Percentiles rank a stretch among this genome's conserved stretches.
phyloP scores from a whole-genome alignment of 1,140 invertebrate genomes.

The Pissodes strobi region DNA sequence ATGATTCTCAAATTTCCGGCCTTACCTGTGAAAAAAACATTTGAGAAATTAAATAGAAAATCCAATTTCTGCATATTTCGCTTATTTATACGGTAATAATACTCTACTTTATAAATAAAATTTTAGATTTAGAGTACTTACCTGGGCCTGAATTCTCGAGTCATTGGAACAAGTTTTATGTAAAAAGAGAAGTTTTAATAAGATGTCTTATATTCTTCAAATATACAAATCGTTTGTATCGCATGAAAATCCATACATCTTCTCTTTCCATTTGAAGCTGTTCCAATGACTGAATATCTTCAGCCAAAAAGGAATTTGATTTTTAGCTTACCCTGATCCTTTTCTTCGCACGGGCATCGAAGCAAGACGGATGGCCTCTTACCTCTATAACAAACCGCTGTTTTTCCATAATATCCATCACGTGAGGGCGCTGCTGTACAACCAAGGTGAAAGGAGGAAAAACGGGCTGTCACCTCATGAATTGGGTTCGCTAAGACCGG shows the following conservation, averaged over 20 bases:
- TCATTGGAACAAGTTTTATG: too few relatives aligned
- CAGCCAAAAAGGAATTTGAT: too few relatives aligned
- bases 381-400: conserved; percentile 55
- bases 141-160: too few relatives aligned
- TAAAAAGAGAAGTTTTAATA: too few relatives aligned
- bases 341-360: conserved; percentile 43
- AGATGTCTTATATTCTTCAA: conserved; percentile 8
- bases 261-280: not conserved
- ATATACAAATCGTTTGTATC: not conserved
- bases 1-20: too few relatives aligned
- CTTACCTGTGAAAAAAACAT: too few relatives aligned
- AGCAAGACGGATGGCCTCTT: conserved; percentile 42
- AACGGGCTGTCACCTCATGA: conserved; percentile 63
- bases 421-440: conserved; percentile 61
- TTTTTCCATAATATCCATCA: conserved; percentile 69
- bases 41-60: too few relatives aligned
- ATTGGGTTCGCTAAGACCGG: conserved; percentile 63
- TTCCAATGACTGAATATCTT: not conserved
- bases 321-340: conserved; percentile 50
- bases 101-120: too few relatives aligned
- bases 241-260: not conserved
- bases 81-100: too few relatives aligned
- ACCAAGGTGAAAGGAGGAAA: conserved; percentile 62
- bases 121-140: too few relatives aligned
- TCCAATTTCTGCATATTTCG: too few relatives aligned